These are phyloP conservation scores for Leucopsar rothschildi DNA, from an alignment of 2,113 vertebrate species.

Conservation along the genomic window DNA sequence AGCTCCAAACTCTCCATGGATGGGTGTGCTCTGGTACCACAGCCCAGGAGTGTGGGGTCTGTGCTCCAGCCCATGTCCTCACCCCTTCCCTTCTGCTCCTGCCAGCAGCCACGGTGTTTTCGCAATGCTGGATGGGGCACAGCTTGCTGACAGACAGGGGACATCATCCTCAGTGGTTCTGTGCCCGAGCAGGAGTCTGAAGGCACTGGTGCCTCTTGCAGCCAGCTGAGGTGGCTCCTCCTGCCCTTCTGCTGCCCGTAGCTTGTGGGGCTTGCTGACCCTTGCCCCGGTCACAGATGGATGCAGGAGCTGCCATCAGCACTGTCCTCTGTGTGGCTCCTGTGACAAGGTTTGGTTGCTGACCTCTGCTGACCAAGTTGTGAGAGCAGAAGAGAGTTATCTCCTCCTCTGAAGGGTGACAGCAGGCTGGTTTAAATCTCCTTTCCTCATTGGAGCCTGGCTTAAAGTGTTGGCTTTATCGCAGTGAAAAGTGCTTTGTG, in stretches of 20 bases:
- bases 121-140: fast-evolving
- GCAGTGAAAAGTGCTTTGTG: background rate
- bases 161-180: background rate
- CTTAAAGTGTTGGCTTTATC: background rate
- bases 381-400: background rate
- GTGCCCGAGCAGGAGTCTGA: background rate
- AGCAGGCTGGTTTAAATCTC: background rate
- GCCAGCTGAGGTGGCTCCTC: background rate
- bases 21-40: background rate
- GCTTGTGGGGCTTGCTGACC: fast-evolving
- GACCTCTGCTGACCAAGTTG: background rate
- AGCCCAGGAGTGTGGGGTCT: fast-evolving
- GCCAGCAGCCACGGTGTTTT: fast-evolving
- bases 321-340: background rate
- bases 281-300: background rate
- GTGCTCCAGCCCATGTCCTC: fast-evolving
- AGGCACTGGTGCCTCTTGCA: background rate
- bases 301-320: background rate
- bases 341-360: background rate
- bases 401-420: background rate
- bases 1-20: fast-evolving
- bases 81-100: background rate
- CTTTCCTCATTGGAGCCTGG: background rate
- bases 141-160: background rate
- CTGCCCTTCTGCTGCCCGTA: background rate